Evolutionary conservation across 2,888 invertebrate species (phyloP).

Genomic region (Lasioglossum morio): DNA sequence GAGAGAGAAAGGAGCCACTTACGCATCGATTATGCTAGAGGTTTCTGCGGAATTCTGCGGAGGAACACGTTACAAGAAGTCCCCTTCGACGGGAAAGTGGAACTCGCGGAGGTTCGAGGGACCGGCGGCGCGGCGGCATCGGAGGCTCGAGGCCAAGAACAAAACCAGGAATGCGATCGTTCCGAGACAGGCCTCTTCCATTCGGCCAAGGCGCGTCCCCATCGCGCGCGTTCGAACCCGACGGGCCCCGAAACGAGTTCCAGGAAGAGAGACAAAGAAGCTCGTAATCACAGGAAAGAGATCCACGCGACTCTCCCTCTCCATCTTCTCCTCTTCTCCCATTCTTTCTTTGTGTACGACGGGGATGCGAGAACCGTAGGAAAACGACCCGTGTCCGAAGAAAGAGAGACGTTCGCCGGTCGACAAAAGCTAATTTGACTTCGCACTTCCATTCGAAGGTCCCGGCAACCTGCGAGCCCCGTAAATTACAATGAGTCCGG

Average conservation of each 20-base stretch:
- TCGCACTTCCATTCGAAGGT: slow-evolving; percentile 54
- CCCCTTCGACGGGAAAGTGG: slow-evolving; percentile 27
- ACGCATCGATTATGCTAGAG: slow-evolving; percentile 31
- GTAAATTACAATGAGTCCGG: slow-evolving; percentile 32
- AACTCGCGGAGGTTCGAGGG: neutral
- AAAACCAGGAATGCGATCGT: slow-evolving; percentile 57
- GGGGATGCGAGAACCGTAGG: neutral
- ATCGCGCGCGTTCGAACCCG: neutral
- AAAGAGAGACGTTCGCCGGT: slow-evolving; percentile 36
- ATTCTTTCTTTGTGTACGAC: neutral
- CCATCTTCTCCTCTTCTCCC: too few relatives aligned
- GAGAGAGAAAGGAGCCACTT: neutral
- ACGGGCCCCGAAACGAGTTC: slow-evolving; percentile 67
- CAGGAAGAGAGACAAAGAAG: slow-evolving; percentile 68
- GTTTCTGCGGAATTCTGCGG: slow-evolving; percentile 2
- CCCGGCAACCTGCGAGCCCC: slow-evolving; percentile 28
- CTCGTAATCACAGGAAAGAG: slow-evolving; percentile 48
- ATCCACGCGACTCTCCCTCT: slow-evolving; percentile 11
- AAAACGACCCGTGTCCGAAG: slow-evolving; percentile 5
- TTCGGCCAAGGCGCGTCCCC: neutral
- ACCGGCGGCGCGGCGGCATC: neutral
- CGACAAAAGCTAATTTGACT: slow-evolving; percentile 69
- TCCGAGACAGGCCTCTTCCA: slow-evolving; percentile 13
- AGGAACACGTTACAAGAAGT: slow-evolving; percentile 15
- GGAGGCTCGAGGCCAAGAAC: slow-evolving; percentile 23